Evolutionary conservation across 2,888 invertebrate genomes (phyloP), one percentile per base, ranked within the genome.

Genomic region (Andricus quercusramuli): DNA sequence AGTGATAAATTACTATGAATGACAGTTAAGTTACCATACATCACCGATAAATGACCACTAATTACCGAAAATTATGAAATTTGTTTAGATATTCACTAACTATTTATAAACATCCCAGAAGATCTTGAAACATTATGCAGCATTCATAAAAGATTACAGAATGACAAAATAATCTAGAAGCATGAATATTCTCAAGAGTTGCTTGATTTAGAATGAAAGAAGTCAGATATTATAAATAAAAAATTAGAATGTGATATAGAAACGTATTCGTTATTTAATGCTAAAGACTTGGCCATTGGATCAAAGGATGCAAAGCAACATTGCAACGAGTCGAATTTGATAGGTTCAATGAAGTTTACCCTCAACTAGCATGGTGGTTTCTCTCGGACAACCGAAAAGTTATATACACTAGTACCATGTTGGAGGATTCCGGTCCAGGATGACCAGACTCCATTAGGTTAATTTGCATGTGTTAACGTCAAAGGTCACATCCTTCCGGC

Each of bases 381-480:
- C 74, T 74, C 56, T 56, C 32, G 32, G 56, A 29, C 29, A 74
- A 37, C 56, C 8, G 74, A 56, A 56, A 74, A 74, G 74, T 74
- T 74, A 74, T 74, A 20, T 56, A 74, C 56, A 74, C 74, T 62
- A 15, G 56, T 22, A 51, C 37, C 32, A 20, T 32, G 56, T 32
- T 32, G 56, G 32, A 74, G 32, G 15, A 74, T 74, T 32, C 56
- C 11, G n/a, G 51, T 29, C 32, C 32, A 37, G 29, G 32, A 59
- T 51, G 51, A 20, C 56, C n/a, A 32, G 22, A 74, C 29, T 56
- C 56, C 32, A 56, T 74, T 74, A 74, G 37, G n/a, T 56, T 56
- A 51, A 56, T 74, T 74, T 74, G 74, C 74, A 74, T 74, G 56
- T 74, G 74, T 74, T 74, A 56, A 37, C 74, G 51, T 74, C 74